Evolutionary conservation across 2,888 invertebrate genomes (phyloP).

Genomic region (Linnaemya vulpina): DNA sequence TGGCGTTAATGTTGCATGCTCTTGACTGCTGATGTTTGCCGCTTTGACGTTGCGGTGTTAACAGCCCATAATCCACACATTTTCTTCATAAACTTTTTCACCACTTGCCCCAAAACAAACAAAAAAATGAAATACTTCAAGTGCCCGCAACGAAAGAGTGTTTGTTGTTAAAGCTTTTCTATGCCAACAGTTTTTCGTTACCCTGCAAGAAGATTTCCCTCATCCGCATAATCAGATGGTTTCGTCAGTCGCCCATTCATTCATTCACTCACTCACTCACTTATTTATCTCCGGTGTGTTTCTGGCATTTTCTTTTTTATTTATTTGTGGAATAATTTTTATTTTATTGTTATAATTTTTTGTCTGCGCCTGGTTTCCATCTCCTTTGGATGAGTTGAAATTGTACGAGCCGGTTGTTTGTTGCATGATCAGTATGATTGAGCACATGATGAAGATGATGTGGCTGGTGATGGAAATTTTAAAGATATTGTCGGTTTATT

Average conservation of each 20-base stretch:
- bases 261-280: constrained; percentile 10
- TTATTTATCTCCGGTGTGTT: constrained; percentile 4
- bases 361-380: neutral
- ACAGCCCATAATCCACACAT: constrained; percentile 29
- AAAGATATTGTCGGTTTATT: constrained; percentile 69
- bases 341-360: constrained; percentile 41
- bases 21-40: constrained; percentile 14
- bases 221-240: constrained; percentile 35
- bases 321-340: constrained; percentile 47
- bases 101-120: constrained; percentile 59
- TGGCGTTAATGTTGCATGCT: constrained; percentile 30
- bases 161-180: constrained; percentile 50
- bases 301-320: constrained; percentile 35
- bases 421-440: constrained; percentile 15
- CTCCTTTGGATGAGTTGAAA: neutral
- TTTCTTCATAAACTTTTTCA: constrained; percentile 55
- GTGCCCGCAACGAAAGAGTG: neutral
- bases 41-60: constrained; percentile 31
- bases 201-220: constrained; percentile 7
- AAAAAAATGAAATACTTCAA: constrained; percentile 37
- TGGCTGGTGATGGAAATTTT: constrained; percentile 61
- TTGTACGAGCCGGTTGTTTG: constrained; percentile 1
- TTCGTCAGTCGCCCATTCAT: constrained; percentile 7
- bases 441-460: constrained; percentile 39
- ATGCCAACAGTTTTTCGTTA: constrained; percentile 48